A percentile compares a stretch with the other conserved stretches of the same genome.
Conservation (phyloP, 2,797 vertebrate species). For the Carduelis carduelis region DNA sequence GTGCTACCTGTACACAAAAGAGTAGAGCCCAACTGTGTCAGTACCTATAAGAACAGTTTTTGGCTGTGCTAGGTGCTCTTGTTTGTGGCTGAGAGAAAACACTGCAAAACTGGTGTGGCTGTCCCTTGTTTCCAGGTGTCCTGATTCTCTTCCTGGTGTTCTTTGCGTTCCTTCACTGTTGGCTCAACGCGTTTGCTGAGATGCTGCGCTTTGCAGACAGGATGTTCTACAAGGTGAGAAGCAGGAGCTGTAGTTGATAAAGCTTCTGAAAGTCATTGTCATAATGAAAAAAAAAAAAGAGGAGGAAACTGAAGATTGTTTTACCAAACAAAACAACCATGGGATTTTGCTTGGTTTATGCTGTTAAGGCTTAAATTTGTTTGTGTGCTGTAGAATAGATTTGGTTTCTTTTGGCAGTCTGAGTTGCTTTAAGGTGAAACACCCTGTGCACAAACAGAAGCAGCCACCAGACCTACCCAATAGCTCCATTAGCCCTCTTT, state of each 20-base stretch:
- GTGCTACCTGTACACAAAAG: not conserved
- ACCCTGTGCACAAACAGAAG: not conserved
- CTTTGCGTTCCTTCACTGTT: conserved; percentile 94
- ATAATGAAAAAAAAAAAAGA: not conserved
- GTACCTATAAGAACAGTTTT: not conserved
- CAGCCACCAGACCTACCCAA: not conserved
- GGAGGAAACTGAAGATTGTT: not conserved
- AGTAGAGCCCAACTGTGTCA: not conserved
- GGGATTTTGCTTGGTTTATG: not conserved
- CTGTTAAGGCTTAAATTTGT: not conserved
- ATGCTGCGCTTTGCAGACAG: conserved; percentile 94
- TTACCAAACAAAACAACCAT: not conserved
- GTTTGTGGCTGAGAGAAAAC: not conserved
- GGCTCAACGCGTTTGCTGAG: conserved; percentile 97
- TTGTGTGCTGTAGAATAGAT: not conserved
- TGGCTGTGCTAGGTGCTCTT: not conserved
- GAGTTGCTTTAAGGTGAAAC: not conserved
- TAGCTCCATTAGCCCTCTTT: not conserved
- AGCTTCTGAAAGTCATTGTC: not conserved
- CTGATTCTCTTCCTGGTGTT: conserved; percentile 88
- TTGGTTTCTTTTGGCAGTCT: not conserved
- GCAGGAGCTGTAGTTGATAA: not conserved
- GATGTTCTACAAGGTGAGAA: conserved; percentile 95
- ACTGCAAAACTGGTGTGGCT: not conserved
- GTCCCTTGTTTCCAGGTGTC: conserved; percentile 76